A percentile compares a stretch with the other conserved stretches of the same genome.
phyloP scores from a whole-genome alignment of 2,888 invertebrate species.

The Brenthis daphne region DNA sequence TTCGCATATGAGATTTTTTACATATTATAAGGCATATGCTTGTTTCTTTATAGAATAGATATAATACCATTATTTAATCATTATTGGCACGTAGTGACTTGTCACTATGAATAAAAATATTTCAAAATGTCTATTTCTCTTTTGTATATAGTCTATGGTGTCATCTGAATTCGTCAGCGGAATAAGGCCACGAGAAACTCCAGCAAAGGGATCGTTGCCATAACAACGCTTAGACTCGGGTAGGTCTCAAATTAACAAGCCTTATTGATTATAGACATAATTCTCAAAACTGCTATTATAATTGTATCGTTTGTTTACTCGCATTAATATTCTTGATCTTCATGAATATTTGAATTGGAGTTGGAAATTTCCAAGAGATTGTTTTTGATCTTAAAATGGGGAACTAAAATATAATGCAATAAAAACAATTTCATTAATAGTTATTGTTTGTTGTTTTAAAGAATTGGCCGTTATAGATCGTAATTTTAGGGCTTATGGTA shows the following conservation, averaged over 20 bases:
- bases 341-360: slow-evolving; percentile 17
- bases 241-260: slow-evolving; percentile 62
- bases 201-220: slow-evolving; percentile 69
- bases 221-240: slow-evolving; percentile 57
- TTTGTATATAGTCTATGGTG: slow-evolving; percentile 22
- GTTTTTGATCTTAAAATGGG: slow-evolving; percentile 6
- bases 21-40: too few species aligned
- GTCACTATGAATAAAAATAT: not conserved
- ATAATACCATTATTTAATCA: too few species aligned
- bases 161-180: slow-evolving; percentile 30
- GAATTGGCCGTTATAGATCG: too few species aligned
- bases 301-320: slow-evolving; percentile 40
- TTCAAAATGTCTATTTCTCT: not conserved
- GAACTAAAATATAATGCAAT: slow-evolving; percentile 1
- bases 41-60: too few species aligned
- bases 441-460: too few species aligned
- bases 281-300: slow-evolving; percentile 51
- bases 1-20: too few species aligned
- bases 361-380: slow-evolving; percentile 7
- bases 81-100: too few species aligned
- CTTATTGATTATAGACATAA: slow-evolving; percentile 70
- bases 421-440: not conserved
- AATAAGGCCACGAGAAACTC: slow-evolving; percentile 49
- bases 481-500: too few species aligned
- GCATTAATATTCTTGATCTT: slow-evolving; percentile 23